Conservation (phyloP, 2,888 invertebrate species). For the Cartodere bifasciata region DNA sequence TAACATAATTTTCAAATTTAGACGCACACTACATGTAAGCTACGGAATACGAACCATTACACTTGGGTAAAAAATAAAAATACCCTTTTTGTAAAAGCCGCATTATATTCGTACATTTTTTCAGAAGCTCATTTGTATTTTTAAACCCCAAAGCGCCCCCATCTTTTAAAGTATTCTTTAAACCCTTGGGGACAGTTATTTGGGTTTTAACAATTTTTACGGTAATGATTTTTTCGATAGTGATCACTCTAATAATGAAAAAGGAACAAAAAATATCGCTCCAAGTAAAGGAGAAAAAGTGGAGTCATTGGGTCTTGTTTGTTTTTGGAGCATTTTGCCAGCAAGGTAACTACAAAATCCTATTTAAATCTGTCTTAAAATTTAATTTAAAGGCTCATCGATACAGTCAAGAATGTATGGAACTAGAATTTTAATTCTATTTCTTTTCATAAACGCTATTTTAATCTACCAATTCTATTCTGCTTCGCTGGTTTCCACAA, state of each 20-base stretch:
- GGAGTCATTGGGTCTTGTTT: slow-evolving; percentile 22
- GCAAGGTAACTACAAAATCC: slow-evolving; percentile 22
- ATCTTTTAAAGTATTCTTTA: slow-evolving; percentile 24
- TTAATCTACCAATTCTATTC: slow-evolving; percentile 55
- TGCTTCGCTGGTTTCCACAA: slow-evolving; percentile 50
- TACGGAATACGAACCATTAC: too few species aligned
- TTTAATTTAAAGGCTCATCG: slow-evolving; percentile 19
- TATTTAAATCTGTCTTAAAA: not conserved
- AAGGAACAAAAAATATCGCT: slow-evolving; percentile 5
- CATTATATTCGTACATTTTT: too few species aligned
- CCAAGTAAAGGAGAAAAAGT: slow-evolving; percentile 11
- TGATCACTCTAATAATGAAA: slow-evolving; percentile 21
- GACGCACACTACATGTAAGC: too few species aligned
- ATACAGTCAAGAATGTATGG: slow-evolving; percentile 19
- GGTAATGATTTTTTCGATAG: slow-evolving; percentile 14
- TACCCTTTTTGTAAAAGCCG: too few species aligned
- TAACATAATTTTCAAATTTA: too few species aligned
- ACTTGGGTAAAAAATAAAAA: too few species aligned
- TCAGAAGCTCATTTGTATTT: slow-evolving; percentile 26
- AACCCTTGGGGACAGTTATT: slow-evolving; percentile 22
- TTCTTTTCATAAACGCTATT: slow-evolving; percentile 22
- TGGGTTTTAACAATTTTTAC: slow-evolving; percentile 22
- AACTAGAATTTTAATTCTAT: slow-evolving; percentile 23
- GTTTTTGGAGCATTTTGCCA: slow-evolving; percentile 26
- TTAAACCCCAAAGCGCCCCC: slow-evolving; percentile 23